Evolutionary conservation across 2,113 vertebrate genomes (phyloP).

Genomic region (Eulacestoma nigropectus): DNA sequence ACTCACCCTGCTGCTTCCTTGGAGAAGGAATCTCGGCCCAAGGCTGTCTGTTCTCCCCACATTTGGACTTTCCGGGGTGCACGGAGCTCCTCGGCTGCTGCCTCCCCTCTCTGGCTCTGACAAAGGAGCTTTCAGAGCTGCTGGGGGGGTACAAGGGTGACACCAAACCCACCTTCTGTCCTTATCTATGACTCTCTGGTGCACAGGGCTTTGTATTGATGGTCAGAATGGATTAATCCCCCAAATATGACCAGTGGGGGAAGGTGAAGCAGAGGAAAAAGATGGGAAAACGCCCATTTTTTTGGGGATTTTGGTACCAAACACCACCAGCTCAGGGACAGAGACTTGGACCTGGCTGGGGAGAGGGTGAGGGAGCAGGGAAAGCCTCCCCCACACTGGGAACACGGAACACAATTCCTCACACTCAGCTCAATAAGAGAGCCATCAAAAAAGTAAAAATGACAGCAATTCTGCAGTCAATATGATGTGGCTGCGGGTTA

Average conservation of each 20-base stretch:
- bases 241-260: not conserved
- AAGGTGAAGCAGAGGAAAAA: not conserved
- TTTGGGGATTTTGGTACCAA: not conserved
- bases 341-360: not conserved
- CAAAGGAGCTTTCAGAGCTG: not conserved
- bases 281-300: not conserved
- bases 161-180: not conserved
- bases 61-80: not conserved
- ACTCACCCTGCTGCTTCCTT: not conserved
- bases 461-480: conserved; percentile 65
- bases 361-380: not conserved
- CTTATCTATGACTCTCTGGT: not conserved
- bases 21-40: not conserved
- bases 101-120: not conserved
- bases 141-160: not conserved
- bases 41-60: not conserved
- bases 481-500: conserved; percentile 63
- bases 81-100: not conserved
- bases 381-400: not conserved
- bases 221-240: not conserved
- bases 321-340: not conserved
- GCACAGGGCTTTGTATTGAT: not conserved
- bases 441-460: conserved; percentile 55
- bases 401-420: not conserved
- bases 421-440: conserved; percentile 14